Evolutionary conservation across 2,888 invertebrate species (phyloP).

Genomic region (Charanyca ferruginea): DNA sequence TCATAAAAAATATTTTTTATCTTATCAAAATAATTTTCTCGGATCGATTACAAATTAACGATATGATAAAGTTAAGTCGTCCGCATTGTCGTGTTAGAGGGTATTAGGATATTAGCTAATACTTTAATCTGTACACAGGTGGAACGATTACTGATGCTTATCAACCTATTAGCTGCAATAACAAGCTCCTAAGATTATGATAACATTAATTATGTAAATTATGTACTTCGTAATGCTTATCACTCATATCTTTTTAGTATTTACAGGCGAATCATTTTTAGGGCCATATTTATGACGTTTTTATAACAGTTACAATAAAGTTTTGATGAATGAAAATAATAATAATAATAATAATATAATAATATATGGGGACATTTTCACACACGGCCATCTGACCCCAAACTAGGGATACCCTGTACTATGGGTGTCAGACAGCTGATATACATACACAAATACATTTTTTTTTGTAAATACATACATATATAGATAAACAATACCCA

Average conservation of each 20-base stretch:
- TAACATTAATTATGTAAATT: neutral
- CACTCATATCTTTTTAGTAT: too few relatives aligned
- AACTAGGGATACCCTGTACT: too few relatives aligned
- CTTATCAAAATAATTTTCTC: slow-evolving; percentile 7
- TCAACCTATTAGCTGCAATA: slow-evolving; percentile 12
- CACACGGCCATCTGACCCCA: too few relatives aligned
- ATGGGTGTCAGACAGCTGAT: too few relatives aligned
- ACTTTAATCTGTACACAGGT: slow-evolving; percentile 20
- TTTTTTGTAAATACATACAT: too few relatives aligned
- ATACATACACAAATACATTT: too few relatives aligned
- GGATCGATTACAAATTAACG: neutral
- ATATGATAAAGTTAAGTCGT: slow-evolving; percentile 15
- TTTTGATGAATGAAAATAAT: too few relatives aligned
- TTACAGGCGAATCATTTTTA: neutral
- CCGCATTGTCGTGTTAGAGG: slow-evolving; percentile 22
- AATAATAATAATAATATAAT: too few relatives aligned
- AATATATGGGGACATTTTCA: too few relatives aligned
- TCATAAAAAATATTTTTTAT: slow-evolving; percentile 3
- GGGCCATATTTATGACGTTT: neutral
- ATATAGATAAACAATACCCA: too few relatives aligned
- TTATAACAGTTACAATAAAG: too few relatives aligned
- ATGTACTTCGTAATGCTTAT: neutral
- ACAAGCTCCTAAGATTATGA: slow-evolving; percentile 2
- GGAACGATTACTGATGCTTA: neutral
- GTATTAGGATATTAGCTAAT: slow-evolving; percentile 24